Percentiles rank a stretch among this genome's conserved stretches.
Evolutionary conservation across 1,140 invertebrate species (phyloP).

Genomic region (Trichoplusia ni): DNA sequence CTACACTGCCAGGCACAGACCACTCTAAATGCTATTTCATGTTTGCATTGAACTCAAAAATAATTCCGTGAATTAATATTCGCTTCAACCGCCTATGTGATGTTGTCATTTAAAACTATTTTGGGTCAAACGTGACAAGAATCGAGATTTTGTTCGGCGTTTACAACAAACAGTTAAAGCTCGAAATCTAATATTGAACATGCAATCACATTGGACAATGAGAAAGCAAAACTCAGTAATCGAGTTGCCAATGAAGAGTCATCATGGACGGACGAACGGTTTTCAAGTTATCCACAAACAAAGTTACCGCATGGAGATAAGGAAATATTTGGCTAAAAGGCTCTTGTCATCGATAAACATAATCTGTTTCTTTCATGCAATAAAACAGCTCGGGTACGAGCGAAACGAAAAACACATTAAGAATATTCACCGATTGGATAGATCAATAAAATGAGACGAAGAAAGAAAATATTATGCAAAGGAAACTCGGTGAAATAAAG

Average conservation of each 20-base stretch:
- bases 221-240: background rate
- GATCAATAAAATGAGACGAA: constrained; percentile 50
- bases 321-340: constrained; percentile 23
- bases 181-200: background rate
- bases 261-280: constrained; percentile 3
- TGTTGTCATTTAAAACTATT: background rate
- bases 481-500: constrained; percentile 40
- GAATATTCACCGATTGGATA: constrained; percentile 60
- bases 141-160: background rate
- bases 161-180: background rate
- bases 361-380: constrained; percentile 46
- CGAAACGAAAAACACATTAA: constrained; percentile 47
- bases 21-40: no score
- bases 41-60: no score
- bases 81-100: background rate
- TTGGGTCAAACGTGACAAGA: constrained; percentile 14
- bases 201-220: background rate
- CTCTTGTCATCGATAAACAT: constrained; percentile 28
- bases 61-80: background rate
- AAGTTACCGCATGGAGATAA: background rate
- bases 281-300: constrained; percentile 9
- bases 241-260: background rate
- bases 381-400: constrained; percentile 39
- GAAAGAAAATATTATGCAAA: constrained; percentile 41
- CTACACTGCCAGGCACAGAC: no score